Percentiles rank a stretch among this genome's conserved stretches.
Conservation (phyloP, 2,888 invertebrate genomes). For the Plagiodera versicolora region DNA sequence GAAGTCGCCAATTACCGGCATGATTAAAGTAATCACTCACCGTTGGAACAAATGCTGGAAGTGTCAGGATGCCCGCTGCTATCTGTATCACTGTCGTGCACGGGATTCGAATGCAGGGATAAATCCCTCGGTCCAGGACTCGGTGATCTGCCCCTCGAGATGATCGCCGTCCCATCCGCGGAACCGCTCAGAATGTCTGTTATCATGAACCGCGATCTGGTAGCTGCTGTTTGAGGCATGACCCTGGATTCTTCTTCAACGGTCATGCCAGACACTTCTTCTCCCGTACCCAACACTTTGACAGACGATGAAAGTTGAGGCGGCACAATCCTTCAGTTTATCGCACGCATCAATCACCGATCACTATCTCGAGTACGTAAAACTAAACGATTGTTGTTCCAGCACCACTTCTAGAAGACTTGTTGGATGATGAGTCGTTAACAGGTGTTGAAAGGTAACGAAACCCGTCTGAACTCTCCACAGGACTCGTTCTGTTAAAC, state of each 20-base stretch:
- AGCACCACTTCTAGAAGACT: constrained; percentile 6
- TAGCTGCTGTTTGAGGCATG: constrained; percentile 56
- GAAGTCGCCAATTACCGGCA: too few species aligned
- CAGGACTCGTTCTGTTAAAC: constrained; percentile 49
- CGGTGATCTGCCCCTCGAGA: constrained; percentile 56
- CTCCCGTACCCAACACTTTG: constrained; percentile 55
- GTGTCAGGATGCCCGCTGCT: constrained; percentile 60
- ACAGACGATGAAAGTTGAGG: constrained; percentile 16
- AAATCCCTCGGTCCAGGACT: constrained; percentile 61
- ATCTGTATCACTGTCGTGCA: constrained; percentile 59
- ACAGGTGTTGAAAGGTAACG: constrained; percentile 32
- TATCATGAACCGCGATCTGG: constrained; percentile 85
- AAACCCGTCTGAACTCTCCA: constrained; percentile 35
- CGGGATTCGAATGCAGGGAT: constrained; percentile 55
- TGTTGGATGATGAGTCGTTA: constrained; percentile 22
- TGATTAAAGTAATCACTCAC: constrained; percentile 52
- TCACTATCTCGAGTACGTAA: not conserved
- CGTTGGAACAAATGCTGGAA: constrained; percentile 60
- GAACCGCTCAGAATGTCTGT: constrained; percentile 78
- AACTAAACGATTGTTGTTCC: constrained; percentile 3
- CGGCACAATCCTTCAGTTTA: constrained; percentile 7
- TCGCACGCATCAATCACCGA: constrained; percentile 10
- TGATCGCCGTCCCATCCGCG: constrained; percentile 60
- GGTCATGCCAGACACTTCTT: constrained; percentile 57
- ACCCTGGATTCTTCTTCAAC: constrained; percentile 55